Base-by-base conservation (phyloP, 2,888 invertebrate species). In the Zhuqinia jingwanae region DNA sequence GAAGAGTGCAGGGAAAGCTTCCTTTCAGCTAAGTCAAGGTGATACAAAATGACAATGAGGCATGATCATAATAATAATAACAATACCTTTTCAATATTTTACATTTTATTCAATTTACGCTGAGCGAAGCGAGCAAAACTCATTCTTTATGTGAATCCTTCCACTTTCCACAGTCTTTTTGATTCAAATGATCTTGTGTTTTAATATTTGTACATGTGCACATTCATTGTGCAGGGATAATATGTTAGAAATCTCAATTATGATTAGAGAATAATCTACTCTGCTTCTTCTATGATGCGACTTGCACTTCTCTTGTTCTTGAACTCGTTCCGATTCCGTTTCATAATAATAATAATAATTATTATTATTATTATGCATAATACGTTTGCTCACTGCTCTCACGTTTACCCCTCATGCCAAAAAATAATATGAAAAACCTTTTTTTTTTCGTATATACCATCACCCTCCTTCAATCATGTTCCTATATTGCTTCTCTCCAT, bases 401-500 rank as follows among this genome's bases (percentile, higher is more conserved):
- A n/a, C n/a, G n/a, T n/a, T n/a, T n/a, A n/a, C n/a, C n/a, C n/a
- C n/a, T n/a, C n/a, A n/a, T n/a, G n/a, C n/a, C n/a, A n/a, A n/a
- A n/a, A n/a, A n/a, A n/a, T n/a, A n/a, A n/a, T n/a, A n/a, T n/a
- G n/a, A n/a, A n/a, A n/a, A n/a, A n/a, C n/a, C n/a, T n/a, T n/a
- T n/a, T n/a, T n/a, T n/a, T n/a, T n/a, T n/a, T n/a, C n/a, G n/a
- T n/a, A n/a, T n/a, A n/a, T 36, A 8, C 36, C 36, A 36, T 8
- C 63, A 68, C 77, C 70, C 78, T 68, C 63, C 53, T 76, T 22
- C 53, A 58, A 30, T 58, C 53, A 76, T 45, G 27, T 68, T 78
- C 70, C n/a, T n/a, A 78, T 78, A 68, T 42, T 70, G 78, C 68
- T 70, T 53, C 47, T 68, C 58, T 89, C 89, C 89, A 90, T 86